Base-by-base conservation (phyloP, 2,113 vertebrate genomes). In the Tyto alba region DNA sequence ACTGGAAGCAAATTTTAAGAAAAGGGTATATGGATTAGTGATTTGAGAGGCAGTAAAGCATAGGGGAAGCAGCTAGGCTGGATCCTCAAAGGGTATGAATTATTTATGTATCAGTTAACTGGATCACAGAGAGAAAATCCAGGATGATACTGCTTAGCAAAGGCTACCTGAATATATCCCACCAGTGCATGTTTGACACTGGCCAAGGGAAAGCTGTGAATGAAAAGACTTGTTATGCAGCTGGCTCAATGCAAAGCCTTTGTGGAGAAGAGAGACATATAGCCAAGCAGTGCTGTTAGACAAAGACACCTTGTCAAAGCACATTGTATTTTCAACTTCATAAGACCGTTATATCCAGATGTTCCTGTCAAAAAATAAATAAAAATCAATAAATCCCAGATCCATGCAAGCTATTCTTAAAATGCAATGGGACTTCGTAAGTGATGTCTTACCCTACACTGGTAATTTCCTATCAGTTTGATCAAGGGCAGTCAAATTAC, bases 21-120 rank as follows among this genome's bases (percentile, higher is more conserved):
- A 63, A 69, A 64, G 15, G 25, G 7, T 88, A 41, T 43, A 92
- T 90, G 92, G 76, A 91, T 91, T 94, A 84, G 60, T 84, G 69
- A 92, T 90, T 76, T 96, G 90, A 96, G 74, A 97, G 57, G 82
- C 77, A 97, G 85, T 11, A 95, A 95, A 96, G 56, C 68, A 89
- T 53, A 69, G 69, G 45, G 48, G 52, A 95, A 84, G 56, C 66
- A 96, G 82, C 72, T 87, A 85, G 69, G 16, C 27, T 79, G 64
- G 91, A 79, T 94, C 80, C 59, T 77, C 23, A 5, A 88, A 69
- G 36, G 85, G 40, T 71, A 74, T 78, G 89, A 97, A 95, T 93
- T 95, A 95, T 87, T 88, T 91, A 93, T 38, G 7, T 88, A 85
- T 89, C 84, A 94, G 91, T 77, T 59, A 73, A 59, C 79, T 78